Percentiles rank a stretch among this genome's conserved stretches.
Evolutionary conservation across 1,140 invertebrate genomes (phyloP).

Genomic region (Papilio dardanus): DNA sequence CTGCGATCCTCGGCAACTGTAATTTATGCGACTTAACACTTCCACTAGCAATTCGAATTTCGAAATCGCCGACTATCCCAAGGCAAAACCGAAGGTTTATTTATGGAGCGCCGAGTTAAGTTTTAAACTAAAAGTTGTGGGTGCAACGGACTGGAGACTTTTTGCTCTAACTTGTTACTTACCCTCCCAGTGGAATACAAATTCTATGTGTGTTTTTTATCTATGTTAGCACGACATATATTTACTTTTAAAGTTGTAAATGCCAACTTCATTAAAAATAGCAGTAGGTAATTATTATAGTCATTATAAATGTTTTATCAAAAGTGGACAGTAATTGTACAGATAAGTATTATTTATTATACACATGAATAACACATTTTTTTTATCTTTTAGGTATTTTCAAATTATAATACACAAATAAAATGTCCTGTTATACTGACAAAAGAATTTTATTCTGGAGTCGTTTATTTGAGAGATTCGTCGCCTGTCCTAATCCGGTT

Average conservation of each 20-base stretch:
- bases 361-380: no score
- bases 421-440: not conserved
- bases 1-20: conserved; percentile 66
- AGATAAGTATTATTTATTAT: no score
- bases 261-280: not conserved
- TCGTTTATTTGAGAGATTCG: not conserved
- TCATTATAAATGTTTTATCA: not conserved
- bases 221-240: not conserved
- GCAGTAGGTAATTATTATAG: not conserved
- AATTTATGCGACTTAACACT: conserved; percentile 81
- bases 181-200: conserved; percentile 45
- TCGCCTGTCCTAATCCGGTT: no score
- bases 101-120: conserved; percentile 74
- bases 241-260: not conserved
- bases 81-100: conserved; percentile 80
- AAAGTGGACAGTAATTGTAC: not conserved
- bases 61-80: conserved; percentile 72
- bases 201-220: conserved; percentile 49
- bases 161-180: conserved; percentile 62
- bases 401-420: not conserved
- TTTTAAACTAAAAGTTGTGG: conserved; percentile 72
- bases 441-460: not conserved
- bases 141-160: conserved; percentile 62
- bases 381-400: no score
- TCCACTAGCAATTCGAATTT: conserved; percentile 68